A percentile compares a stretch with the other conserved stretches of the same genome.
Conservation (phyloP, 2,888 invertebrate genomes). For the Pterobdella sp. region DNA sequence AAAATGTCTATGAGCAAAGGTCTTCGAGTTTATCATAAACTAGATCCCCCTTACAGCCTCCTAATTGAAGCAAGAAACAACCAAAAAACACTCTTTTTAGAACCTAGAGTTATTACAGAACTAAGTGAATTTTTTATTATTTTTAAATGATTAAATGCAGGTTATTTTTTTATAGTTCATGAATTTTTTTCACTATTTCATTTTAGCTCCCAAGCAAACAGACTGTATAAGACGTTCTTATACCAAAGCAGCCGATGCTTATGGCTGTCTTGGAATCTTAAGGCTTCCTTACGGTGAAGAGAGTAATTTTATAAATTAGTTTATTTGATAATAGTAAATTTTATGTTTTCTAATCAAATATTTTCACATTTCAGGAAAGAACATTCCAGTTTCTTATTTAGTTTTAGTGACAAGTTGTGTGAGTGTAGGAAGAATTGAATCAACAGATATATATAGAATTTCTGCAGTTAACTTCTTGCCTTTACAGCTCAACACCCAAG, state of each 20-base stretch:
- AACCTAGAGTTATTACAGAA: slow-evolving; percentile 81
- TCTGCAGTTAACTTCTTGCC: slow-evolving; percentile 86
- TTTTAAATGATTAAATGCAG: neutral
- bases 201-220: slow-evolving; percentile 69
- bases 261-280: slow-evolving; percentile 88
- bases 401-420: slow-evolving; percentile 90
- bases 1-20: slow-evolving; percentile 76
- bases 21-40: slow-evolving; percentile 80
- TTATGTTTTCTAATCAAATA: neutral
- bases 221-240: slow-evolving; percentile 82
- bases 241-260: slow-evolving; percentile 82
- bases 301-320: neutral
- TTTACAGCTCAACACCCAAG: slow-evolving; percentile 53
- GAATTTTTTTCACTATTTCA: slow-evolving; percentile 9
- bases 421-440: slow-evolving; percentile 88
- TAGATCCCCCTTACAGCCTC: slow-evolving; percentile 78
- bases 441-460: slow-evolving; percentile 87
- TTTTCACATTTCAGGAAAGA: slow-evolving; percentile 40
- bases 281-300: slow-evolving; percentile 35
- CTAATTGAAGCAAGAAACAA: slow-evolving; percentile 64
- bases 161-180: slow-evolving; percentile 22
- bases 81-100: slow-evolving; percentile 77
- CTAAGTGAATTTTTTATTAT: slow-evolving; percentile 59
- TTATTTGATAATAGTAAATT: neutral
- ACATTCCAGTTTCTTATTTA: slow-evolving; percentile 56